phyloP scores from a whole-genome alignment of 2,888 invertebrate species.

The Volucella inflata region DNA sequence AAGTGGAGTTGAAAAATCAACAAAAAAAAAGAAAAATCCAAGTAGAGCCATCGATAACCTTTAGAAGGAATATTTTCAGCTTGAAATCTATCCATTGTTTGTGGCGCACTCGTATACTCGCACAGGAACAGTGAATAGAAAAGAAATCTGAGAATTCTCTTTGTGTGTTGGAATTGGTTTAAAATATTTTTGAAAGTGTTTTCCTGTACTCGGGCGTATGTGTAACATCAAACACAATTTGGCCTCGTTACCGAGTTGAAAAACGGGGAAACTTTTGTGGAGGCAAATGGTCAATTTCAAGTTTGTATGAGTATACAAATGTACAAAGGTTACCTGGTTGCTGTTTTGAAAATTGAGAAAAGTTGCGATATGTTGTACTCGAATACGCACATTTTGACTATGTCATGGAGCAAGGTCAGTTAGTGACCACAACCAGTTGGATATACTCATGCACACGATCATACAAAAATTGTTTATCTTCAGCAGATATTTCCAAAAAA shows the following conservation, averaged over 20 bases:
- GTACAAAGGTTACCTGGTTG: too few species aligned
- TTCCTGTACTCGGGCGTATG: constrained; percentile 61
- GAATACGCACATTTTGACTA: too few species aligned
- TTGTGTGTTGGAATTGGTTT: constrained; percentile 46
- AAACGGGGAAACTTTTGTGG: constrained; percentile 19
- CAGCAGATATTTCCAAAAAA: too few species aligned
- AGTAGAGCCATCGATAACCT: constrained; percentile 49
- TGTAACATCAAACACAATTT: constrained; percentile 53
- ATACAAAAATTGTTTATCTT: too few species aligned
- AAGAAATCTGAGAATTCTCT: constrained; percentile 4
- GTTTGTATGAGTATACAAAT: not conserved
- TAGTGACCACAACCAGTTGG: too few species aligned
- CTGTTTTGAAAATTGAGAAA: too few species aligned
- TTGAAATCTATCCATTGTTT: constrained; percentile 59
- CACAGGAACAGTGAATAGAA: not conserved
- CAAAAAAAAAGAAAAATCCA: not conserved
- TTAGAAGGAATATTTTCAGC: constrained; percentile 44
- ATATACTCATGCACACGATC: too few species aligned
- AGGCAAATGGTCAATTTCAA: constrained; percentile 47
- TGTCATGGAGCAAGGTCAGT: too few species aligned
- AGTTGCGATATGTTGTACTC: too few species aligned
- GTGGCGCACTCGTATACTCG: constrained; percentile 11
- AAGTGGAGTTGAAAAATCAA: not conserved
- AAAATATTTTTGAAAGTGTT: constrained; percentile 68
- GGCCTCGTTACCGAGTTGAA: not conserved